A percentile compares a stretch with the other conserved stretches of the same genome.
phyloP scores from a whole-genome alignment of 2,113 vertebrate genomes.

The Cheirogaleus medius region DNA sequence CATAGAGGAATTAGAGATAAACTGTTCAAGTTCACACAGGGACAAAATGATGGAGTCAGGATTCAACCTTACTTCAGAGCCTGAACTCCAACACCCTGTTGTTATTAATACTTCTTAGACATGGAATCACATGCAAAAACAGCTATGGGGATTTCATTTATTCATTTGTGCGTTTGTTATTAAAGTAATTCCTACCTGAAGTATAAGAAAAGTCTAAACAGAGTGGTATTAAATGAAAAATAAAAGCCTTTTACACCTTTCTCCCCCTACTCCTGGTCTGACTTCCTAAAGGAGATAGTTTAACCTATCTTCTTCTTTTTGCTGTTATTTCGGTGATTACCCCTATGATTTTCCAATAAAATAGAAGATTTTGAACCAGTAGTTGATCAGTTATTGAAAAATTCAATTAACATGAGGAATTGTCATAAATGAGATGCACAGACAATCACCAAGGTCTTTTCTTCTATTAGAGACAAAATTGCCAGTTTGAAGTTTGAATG shows the following conservation, averaged over 20 bases:
- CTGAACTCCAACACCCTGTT: background rate
- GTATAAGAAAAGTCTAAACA: background rate
- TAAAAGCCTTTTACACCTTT: background rate
- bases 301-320: background rate
- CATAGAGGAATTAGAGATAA: background rate
- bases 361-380: background rate
- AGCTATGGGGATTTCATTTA: background rate
- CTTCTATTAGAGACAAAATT: background rate
- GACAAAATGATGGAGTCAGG: background rate
- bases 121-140: background rate
- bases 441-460: background rate
- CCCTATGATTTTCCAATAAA: background rate
- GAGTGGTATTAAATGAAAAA: background rate
- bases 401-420: background rate
- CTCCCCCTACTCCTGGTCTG: background rate
- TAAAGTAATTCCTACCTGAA: background rate
- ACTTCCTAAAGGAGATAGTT: background rate
- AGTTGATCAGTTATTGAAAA: background rate
- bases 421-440: background rate
- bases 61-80: background rate
- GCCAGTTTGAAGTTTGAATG: background rate
- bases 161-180: background rate
- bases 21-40: background rate
- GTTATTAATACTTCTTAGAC: background rate
- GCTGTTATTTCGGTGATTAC: background rate